Evolutionary conservation across 2,888 invertebrate species (phyloP), one percentile per base, ranked within the genome.

Genomic region (Drosophila ezoana): DNA sequence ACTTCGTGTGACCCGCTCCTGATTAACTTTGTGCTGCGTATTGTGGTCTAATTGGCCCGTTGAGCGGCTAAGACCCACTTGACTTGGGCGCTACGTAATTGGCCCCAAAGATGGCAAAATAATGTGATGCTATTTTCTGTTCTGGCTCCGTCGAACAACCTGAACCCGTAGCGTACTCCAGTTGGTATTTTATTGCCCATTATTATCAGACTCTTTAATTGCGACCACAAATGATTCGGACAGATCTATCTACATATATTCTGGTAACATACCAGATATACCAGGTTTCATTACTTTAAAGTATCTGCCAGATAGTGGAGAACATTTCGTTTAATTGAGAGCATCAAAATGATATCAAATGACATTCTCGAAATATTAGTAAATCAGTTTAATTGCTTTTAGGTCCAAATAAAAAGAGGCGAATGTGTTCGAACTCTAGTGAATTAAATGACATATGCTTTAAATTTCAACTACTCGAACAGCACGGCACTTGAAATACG

Each of bases 1-100:
- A 64, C 49, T 63, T 57, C 48, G 76, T 59, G 72, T 37, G 73
- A 49, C 59, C 61, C 59, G 49, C 44, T 73, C 75, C 67, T 67
- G 75, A 75, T 75, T 73, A 73, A 57, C 23, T 71, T 62, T 52
- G 52, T 20, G 56, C 67, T 63, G 56, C 72, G 73, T 52, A 78
- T 73, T 78, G 57, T 60, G 33, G 67, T 64, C 74, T 76, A 76
- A 76, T 76, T 76, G 75, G 75, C 54, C 54, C 37, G 61, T 47
- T 54, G 38, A 64, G 52, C 79, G 76, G 76, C 88, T 79, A 88
- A 82, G 82, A 79, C 76, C 72, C 80, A 86, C 83, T 81, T 75
- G 65, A 63, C 58, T 52, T 52, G 49, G 75, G 28, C 59, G 52
- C 56, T 60, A 52, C 83, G 76, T 82, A 82, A 82, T 88, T 88